phyloP scores from a whole-genome alignment of 2,797 vertebrate species.

The Lagorchestes hirsutus region DNA sequence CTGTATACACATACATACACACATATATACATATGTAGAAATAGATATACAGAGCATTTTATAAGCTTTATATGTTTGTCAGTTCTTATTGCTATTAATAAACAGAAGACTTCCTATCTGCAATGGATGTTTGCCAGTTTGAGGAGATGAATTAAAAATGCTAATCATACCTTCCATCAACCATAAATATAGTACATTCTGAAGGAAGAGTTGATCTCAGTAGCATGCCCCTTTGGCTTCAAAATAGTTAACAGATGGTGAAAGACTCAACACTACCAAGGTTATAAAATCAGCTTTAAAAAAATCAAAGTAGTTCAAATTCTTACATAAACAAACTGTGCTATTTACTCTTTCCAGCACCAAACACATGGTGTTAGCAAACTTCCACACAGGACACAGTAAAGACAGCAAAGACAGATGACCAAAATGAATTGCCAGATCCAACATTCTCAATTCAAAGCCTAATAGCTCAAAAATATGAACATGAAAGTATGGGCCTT shows the following conservation, averaged over 20 bases:
- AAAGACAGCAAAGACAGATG: slow-evolving; percentile 53
- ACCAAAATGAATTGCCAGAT: slow-evolving; percentile 32
- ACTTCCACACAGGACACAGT: slow-evolving; percentile 54
- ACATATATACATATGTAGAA: neutral
- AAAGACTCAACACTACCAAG: slow-evolving; percentile 61
- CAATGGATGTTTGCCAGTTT: slow-evolving; percentile 65
- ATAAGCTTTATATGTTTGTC: neutral
- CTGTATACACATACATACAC: neutral
- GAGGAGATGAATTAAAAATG: slow-evolving; percentile 50
- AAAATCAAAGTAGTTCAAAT: slow-evolving; percentile 25
- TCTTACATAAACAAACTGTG: slow-evolving; percentile 12
- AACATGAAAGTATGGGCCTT: slow-evolving; percentile 66
- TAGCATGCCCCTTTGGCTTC: slow-evolving; percentile 67
- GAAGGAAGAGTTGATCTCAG: slow-evolving; percentile 60
- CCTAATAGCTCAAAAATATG: slow-evolving; percentile 61
- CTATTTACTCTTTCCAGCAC: neutral
- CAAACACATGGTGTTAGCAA: slow-evolving; percentile 62
- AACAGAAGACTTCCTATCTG: slow-evolving; percentile 53
- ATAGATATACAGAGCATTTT: neutral
- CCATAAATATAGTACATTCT: slow-evolving; percentile 46
- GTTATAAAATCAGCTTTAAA: slow-evolving; percentile 59
- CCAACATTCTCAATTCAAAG: slow-evolving; percentile 58
- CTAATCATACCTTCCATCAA: slow-evolving; percentile 56
- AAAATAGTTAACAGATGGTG: slow-evolving; percentile 66
- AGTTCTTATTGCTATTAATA: slow-evolving; percentile 13